Evolutionary conservation across 2,113 vertebrate genomes (phyloP).

Genomic region (Stigmatopora argus): DNA sequence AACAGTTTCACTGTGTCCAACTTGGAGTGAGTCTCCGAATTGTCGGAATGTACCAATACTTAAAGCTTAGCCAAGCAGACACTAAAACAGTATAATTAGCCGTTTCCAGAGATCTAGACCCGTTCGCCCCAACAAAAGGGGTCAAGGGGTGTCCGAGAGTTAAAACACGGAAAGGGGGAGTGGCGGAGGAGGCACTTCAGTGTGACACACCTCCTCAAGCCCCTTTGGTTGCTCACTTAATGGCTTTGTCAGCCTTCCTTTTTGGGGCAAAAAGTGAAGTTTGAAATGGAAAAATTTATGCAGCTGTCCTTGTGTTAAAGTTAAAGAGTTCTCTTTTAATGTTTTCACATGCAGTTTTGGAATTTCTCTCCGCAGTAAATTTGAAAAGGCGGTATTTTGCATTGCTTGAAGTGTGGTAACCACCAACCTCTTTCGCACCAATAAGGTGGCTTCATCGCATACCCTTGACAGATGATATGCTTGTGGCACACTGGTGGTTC

Average conservation of each 20-base stretch:
- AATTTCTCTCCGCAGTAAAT: too few species aligned
- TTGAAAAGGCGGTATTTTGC: too few species aligned
- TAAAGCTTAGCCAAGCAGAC: constrained; percentile 55
- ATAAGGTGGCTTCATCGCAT: too few species aligned
- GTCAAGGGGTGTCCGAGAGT: constrained; percentile 52
- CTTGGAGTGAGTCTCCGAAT: constrained; percentile 24
- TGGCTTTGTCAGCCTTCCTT: constrained; percentile 41
- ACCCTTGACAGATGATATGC: too few species aligned
- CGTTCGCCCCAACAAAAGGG: constrained; percentile 56
- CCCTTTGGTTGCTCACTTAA: constrained; percentile 56
- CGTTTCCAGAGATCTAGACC: constrained; percentile 49
- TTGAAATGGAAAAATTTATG: neutral
- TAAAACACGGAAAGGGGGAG: constrained; percentile 48
- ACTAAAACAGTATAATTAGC: constrained; percentile 69
- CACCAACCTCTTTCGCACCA: too few species aligned
- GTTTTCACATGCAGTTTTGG: too few species aligned
- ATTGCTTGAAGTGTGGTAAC: too few species aligned
- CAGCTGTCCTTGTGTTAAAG: neutral
- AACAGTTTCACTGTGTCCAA: neutral
- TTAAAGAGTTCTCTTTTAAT: too few species aligned
- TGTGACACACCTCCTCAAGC: constrained; percentile 38
- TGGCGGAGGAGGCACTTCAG: constrained; percentile 36
- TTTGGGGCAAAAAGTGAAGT: neutral
- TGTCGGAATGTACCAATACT: constrained; percentile 55
- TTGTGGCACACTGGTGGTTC: too few species aligned